Base-by-base conservation (phyloP, 2,113 vertebrate genomes). In the Passer montanus region DNA sequence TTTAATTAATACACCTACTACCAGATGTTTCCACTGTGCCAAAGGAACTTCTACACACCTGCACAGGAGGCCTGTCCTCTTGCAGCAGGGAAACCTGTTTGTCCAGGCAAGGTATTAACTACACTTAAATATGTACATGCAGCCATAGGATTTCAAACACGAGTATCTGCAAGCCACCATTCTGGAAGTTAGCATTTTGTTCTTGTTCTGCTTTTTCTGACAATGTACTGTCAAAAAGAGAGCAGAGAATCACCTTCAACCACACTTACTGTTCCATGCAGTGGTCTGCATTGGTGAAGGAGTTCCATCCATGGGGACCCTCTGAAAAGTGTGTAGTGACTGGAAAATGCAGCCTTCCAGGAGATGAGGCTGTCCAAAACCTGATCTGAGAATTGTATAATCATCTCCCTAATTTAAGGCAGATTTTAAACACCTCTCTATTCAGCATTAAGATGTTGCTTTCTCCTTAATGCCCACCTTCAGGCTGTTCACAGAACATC, bases 191-290 rank as follows among this genome's bases (percentile, higher is more conserved):
- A 70, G 28, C 14, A 33, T 56, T 63, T 91, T 6, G 3, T 66
- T 79, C 83, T 76, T 15, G 8, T 80, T 90, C 70, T 93, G 35
- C 26, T 79, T 89, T 62, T 62, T 80, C 39, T 62, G 43, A 47
- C 18, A 55, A 37, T 23, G 23, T 39, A 6, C 14, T 67, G 20
- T 66, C 21, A 52, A 81, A 90, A 63, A 89, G 50, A 72, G 15
- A 77, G 35, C 19, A 73, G 58, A 83, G 6, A 62, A 50, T 35
- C 7, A 35, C 59, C 7, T 84, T 84, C 17, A 31, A 11, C 5
- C 13, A 26, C 52, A 22, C 17, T 23, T 39, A 33, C 19, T 53
- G 18, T 87, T 76, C 26, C 26, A 37, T 60, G 30, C 35, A 75
- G 66, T 11, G 79, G 1, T 37, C 17, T 73, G 41, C 39, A 41